phyloP scores from a whole-genome alignment of 2,113 vertebrate genomes.

The Lutjanus erythropterus region DNA sequence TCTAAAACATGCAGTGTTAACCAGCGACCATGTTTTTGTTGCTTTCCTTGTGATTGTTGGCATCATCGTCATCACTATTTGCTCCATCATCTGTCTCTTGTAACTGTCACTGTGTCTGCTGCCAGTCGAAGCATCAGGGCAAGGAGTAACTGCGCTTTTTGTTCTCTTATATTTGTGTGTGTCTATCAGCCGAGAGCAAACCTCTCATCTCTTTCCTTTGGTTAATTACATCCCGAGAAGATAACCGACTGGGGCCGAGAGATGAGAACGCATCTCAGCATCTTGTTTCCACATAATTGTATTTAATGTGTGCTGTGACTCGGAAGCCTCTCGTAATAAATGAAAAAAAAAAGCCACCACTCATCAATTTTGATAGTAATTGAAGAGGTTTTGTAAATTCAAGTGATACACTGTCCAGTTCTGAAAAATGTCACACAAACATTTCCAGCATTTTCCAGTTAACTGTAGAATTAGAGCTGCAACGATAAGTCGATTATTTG shows the following conservation, averaged over 20 bases:
- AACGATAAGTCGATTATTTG: no score
- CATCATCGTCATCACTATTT: constrained; percentile 33
- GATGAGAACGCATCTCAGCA: constrained; percentile 16
- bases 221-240: constrained; percentile 38
- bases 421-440: constrained; percentile 17
- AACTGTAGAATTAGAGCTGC: constrained; percentile 31
- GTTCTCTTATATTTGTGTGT: constrained; percentile 61
- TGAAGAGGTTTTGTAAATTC: constrained; percentile 39
- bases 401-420: neutral
- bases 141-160: constrained; percentile 70
- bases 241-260: constrained; percentile 27
- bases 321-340: constrained; percentile 52
- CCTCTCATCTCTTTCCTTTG: constrained; percentile 37
- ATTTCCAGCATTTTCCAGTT: constrained; percentile 31
- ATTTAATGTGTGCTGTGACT: constrained; percentile 64
- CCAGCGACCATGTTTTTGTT: constrained; percentile 38
- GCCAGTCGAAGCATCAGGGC: constrained; percentile 82
- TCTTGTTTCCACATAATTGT: constrained; percentile 46
- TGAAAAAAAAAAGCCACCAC: constrained; percentile 9
- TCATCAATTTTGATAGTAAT: constrained; percentile 45
- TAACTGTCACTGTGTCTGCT: constrained; percentile 81
- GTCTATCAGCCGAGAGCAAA: constrained; percentile 58
- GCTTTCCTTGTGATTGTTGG: constrained; percentile 31
- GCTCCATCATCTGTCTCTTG: constrained; percentile 40
- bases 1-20: constrained; percentile 41